These are phyloP conservation scores for Pogona vitticeps DNA, from an alignment of 2,113 vertebrate genomes.

Conservation along the genomic window DNA sequence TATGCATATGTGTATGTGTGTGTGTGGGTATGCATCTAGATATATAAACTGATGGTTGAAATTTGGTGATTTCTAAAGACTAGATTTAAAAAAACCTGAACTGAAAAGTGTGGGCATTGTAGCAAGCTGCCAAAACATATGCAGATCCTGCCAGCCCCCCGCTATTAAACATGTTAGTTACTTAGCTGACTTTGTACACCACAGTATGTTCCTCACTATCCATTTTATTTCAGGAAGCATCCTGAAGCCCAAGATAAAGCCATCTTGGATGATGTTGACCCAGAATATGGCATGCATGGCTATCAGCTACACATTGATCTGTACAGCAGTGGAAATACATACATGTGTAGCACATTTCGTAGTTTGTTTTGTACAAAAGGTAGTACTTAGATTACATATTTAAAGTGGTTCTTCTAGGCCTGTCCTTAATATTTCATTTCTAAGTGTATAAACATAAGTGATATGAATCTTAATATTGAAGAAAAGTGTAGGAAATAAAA, in stretches of 20 bases:
- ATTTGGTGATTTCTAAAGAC: neutral
- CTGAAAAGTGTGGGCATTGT: neutral
- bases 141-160: neutral
- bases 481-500: neutral
- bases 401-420: neutral
- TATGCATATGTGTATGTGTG: no score
- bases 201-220: neutral
- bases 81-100: neutral
- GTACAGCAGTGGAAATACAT: constrained; percentile 73
- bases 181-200: neutral
- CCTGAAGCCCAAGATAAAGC: constrained; percentile 58
- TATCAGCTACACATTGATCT: constrained; percentile 86
- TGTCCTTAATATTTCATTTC: neutral
- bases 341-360: constrained; percentile 80
- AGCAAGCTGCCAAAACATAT: neutral
- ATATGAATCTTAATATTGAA: neutral
- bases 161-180: neutral
- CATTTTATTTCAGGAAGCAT: constrained; percentile 61
- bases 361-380: constrained; percentile 85
- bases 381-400: constrained; percentile 59
- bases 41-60: neutral
- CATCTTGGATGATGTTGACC: constrained; percentile 81
- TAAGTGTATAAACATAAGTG: constrained; percentile 3
- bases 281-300: constrained; percentile 85
- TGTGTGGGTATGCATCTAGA: no score